Base-by-base conservation (phyloP, 2,797 vertebrate genomes). In the Eremophila alpestris region DNA sequence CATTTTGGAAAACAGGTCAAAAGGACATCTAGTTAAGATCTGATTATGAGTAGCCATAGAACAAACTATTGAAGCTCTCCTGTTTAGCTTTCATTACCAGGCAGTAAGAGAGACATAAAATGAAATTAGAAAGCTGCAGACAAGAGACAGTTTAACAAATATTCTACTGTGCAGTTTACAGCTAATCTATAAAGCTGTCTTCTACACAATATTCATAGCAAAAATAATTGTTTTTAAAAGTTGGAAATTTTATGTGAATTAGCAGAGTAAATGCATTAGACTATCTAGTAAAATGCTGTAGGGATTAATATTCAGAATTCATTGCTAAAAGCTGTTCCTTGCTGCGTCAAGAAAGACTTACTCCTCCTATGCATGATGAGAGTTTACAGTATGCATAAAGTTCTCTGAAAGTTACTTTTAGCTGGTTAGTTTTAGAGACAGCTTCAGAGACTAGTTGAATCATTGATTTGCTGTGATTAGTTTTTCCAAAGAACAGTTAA, bases 51-150 rank as follows among this genome's bases (percentile, higher is more conserved):
- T 76, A 59, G 45, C 27, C 69, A 65, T 10, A 68, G 85, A 86
- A 58, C 73, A 90, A 94, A 89, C 77, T 88, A 56, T n/a, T 63
- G 49, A 91, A 87, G 59, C 38, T 88, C 55, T 86, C 63, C 56
- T 94, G 64, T 94, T 96, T 95, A 96, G 89, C 82, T 95, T 95
- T 96, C 87, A 95, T 79, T 91, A 69, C 77, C 10, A 16, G 68
- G 77, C 70, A 93, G 52, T 90, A 63, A 75, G 4, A 86, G 71
- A 84, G 70, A 83, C 56, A 89, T 76, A 94, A 91, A 92, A 90
- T 68, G 54, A 89, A 93, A 94, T 93, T 73, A 91, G 89, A 94
- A 94, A 64, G 55, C 79, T 91, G 83, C 65, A 91, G 87, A 81
- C 0, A 3, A 76, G 80, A 89, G 68, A 91, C 29, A 91, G 67